phyloP scores from a whole-genome alignment of 2,888 invertebrate genomes.

The Chymomyza procnemis region DNA sequence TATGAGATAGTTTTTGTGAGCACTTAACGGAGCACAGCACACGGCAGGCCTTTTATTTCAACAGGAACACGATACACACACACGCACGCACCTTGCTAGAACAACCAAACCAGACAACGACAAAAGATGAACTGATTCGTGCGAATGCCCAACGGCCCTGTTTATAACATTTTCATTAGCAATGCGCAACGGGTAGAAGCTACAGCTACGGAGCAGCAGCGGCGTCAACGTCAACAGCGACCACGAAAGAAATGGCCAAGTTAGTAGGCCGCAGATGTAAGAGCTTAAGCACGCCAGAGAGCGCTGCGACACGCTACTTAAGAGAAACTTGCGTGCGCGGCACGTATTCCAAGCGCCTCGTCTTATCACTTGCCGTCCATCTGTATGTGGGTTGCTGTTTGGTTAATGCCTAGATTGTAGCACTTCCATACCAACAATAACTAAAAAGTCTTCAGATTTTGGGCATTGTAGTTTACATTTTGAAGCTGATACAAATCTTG shows the following conservation, averaged over 20 bases:
- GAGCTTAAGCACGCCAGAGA: conserved; percentile 11
- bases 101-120: conserved; percentile 74
- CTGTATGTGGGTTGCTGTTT: conserved; percentile 7
- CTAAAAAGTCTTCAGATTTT: not conserved
- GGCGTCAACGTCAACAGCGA: conserved; percentile 6
- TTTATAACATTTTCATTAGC: conserved; percentile 77
- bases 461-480: conserved; percentile 19
- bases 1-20: not conserved
- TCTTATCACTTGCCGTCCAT: conserved; percentile 53
- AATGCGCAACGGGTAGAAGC: conserved; percentile 32
- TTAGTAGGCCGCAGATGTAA: conserved; percentile 32
- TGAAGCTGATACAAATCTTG: conserved; percentile 47
- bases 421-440: not conserved
- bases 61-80: not conserved
- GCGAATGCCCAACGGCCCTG: conserved; percentile 63
- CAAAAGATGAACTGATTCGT: conserved; percentile 77
- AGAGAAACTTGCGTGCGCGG: conserved; percentile 34
- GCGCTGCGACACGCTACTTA: conserved; percentile 16
- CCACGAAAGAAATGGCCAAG: conserved; percentile 60
- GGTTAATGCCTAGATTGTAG: not conserved
- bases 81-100: conserved; percentile 12
- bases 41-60: not conserved
- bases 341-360: conserved; percentile 54
- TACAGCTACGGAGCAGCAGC: not conserved
- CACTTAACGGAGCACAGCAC: not conserved